Conservation (phyloP, 2,888 invertebrate genomes). For the Ecliptopera silaceata region DNA sequence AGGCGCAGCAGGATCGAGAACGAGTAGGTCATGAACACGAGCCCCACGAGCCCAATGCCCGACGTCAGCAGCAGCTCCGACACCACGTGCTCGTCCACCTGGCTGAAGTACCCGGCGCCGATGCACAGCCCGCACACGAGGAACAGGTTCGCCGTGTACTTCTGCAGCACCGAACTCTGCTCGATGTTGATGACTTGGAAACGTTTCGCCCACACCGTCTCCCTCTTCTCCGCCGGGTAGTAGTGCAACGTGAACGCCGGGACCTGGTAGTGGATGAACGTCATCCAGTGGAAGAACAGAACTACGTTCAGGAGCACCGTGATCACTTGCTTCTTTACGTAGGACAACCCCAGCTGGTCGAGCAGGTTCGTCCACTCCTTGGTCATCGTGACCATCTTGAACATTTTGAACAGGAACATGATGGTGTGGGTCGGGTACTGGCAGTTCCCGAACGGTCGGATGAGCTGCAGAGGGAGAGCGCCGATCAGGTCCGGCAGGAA, state of each 20-base stretch:
- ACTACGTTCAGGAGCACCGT: slow-evolving; percentile 40
- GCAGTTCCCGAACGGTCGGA: slow-evolving; percentile 44
- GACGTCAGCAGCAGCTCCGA: slow-evolving; percentile 50
- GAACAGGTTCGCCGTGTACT: slow-evolving; percentile 56
- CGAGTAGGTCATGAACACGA: slow-evolving; percentile 50
- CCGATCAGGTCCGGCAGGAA: slow-evolving; percentile 53
- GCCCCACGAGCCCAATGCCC: slow-evolving; percentile 46
- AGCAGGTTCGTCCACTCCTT: slow-evolving; percentile 46
- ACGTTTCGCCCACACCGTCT: slow-evolving; percentile 43
- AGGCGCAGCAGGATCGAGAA: slow-evolving; percentile 52
- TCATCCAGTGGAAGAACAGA: slow-evolving; percentile 62
- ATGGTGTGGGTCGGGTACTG: slow-evolving; percentile 52
- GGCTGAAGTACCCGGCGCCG: slow-evolving; percentile 52
- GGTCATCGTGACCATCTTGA: slow-evolving; percentile 42
- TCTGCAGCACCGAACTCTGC: slow-evolving; percentile 38
- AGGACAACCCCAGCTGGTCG: slow-evolving; percentile 52
- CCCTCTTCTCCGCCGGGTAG: slow-evolving; percentile 31
- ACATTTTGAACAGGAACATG: slow-evolving; percentile 54
- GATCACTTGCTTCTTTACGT: slow-evolving; percentile 42
- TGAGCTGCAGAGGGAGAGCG: slow-evolving; percentile 54
- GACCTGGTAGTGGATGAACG: slow-evolving; percentile 59
- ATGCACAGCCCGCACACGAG: slow-evolving; percentile 51
- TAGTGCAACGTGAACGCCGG: slow-evolving; percentile 51
- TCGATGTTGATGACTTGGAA: slow-evolving; percentile 34
- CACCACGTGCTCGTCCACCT: slow-evolving; percentile 42